Conservation (phyloP, 2,113 vertebrate genomes). For the Pavo muticus region DNA sequence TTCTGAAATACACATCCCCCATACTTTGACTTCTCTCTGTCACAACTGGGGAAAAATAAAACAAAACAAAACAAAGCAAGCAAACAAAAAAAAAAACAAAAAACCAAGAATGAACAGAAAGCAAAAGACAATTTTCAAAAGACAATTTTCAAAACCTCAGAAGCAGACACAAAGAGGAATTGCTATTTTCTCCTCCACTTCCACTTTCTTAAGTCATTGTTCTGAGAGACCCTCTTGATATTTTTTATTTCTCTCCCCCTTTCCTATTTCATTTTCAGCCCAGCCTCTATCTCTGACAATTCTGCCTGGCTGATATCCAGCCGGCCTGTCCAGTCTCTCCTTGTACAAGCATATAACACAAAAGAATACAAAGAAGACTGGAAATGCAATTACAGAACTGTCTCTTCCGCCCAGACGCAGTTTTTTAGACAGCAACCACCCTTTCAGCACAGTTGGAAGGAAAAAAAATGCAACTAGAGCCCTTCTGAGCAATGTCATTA, state of each 20-base stretch:
- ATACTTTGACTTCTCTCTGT: constrained; percentile 1
- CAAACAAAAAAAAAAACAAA: background rate
- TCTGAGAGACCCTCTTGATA: constrained; percentile 46
- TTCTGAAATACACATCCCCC: background rate
- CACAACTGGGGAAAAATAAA: background rate
- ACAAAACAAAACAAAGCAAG: background rate
- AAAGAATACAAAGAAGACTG: constrained; percentile 75
- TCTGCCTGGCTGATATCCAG: constrained; percentile 69
- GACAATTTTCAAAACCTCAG: background rate
- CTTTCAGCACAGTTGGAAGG: constrained; percentile 58
- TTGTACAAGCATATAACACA: constrained; percentile 68
- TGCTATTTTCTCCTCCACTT: constrained; percentile 43
- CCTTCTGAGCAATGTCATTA: constrained; percentile 43
- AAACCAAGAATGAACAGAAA: background rate
- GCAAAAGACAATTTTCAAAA: constrained; percentile 48
- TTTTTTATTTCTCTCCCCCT: constrained; percentile 38
- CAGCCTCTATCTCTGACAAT: constrained; percentile 49
- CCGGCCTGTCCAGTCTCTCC: constrained; percentile 66
- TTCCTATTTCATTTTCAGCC: constrained; percentile 62
- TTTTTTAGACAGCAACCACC: constrained; percentile 58
- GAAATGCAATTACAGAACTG: constrained; percentile 78
- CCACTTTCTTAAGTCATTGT: constrained; percentile 49
- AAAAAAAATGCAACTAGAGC: background rate
- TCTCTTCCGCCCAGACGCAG: constrained; percentile 59
- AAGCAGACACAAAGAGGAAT: constrained; percentile 40